phyloP scores from a whole-genome alignment of 2,797 vertebrate genomes.

The Sebastes hopkinsi region DNA sequence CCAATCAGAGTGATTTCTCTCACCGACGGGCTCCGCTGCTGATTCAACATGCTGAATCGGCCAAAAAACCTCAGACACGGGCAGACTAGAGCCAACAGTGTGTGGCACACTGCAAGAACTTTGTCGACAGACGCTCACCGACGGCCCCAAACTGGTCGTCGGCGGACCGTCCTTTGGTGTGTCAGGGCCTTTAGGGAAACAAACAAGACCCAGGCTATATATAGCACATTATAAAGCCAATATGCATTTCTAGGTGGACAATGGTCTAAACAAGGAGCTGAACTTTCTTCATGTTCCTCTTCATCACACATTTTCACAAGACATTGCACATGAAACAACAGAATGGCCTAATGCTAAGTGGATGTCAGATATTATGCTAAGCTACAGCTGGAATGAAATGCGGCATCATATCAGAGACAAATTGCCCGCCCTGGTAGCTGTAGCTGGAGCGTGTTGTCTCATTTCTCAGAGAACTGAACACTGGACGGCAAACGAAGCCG shows the following conservation, averaged over 20 bases:
- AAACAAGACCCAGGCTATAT: conserved; percentile 24
- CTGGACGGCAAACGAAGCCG: conserved; percentile 19
- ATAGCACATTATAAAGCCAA: conserved; percentile 6
- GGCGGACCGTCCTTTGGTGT: too few relatives aligned
- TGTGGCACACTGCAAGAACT: too few relatives aligned
- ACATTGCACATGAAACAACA: conserved; percentile 38
- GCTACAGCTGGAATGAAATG: conserved; percentile 34
- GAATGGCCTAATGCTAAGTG: conserved; percentile 17
- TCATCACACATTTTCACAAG: conserved; percentile 36
- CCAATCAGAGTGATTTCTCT: too few relatives aligned
- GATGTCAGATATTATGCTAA: conserved; percentile 41
- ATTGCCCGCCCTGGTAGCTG: neutral
- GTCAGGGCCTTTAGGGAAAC: neutral
- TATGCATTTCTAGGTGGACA: neutral
- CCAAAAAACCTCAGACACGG: too few relatives aligned
- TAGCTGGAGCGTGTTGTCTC: conserved; percentile 22
- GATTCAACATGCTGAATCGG: too few relatives aligned
- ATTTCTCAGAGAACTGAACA: conserved; percentile 43
- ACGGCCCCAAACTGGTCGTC: too few relatives aligned
- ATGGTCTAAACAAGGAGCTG: conserved; percentile 11
- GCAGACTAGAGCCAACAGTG: too few relatives aligned
- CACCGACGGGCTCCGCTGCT: too few relatives aligned
- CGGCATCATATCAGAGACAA: conserved; percentile 39
- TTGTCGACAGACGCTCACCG: too few relatives aligned
- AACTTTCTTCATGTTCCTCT: conserved; percentile 30